Percentiles rank a stretch among this genome's conserved stretches.
Conservation (phyloP, 2,797 vertebrate species). For the Denticeps clupeoides region DNA sequence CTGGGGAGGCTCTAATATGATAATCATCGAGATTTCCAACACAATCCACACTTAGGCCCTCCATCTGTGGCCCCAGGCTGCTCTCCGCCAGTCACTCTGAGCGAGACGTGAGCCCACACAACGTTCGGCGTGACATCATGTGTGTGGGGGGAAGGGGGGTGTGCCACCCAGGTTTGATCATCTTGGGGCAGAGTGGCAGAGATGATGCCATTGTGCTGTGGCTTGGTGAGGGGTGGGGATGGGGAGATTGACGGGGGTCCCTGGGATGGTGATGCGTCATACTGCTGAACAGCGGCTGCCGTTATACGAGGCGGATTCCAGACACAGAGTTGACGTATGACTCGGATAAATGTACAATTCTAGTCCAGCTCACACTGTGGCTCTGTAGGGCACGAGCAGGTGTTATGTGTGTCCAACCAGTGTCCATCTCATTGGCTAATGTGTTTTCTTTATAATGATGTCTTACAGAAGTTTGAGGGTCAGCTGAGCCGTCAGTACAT, state of each 20-base stretch:
- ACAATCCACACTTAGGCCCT: constrained; percentile 45
- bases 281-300: constrained; percentile 32
- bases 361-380: constrained; percentile 30
- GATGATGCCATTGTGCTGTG: constrained; percentile 43
- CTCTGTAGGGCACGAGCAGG: constrained; percentile 30
- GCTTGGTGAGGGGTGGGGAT: too few relatives aligned
- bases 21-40: constrained; percentile 47
- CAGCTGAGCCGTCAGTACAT: too few relatives aligned
- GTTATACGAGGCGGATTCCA: constrained; percentile 42
- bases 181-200: too few relatives aligned
- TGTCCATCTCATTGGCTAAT: constrained; percentile 27
- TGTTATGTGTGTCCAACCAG: not conserved
- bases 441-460: constrained; percentile 41
- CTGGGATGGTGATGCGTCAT: constrained; percentile 27
- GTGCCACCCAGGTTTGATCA: too few relatives aligned
- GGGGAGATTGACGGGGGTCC: too few relatives aligned
- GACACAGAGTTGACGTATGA: constrained; percentile 31
- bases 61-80: constrained; percentile 61
- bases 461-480: constrained; percentile 38
- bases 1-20: constrained; percentile 43
- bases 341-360: constrained; percentile 36
- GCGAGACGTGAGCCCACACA: constrained; percentile 3
- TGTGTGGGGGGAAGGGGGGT: not conserved
- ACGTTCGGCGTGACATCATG: not conserved
- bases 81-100: too few relatives aligned